Evolutionary conservation across 1,140 invertebrate species (phyloP).

Genomic region (Saccostrea echinata): DNA sequence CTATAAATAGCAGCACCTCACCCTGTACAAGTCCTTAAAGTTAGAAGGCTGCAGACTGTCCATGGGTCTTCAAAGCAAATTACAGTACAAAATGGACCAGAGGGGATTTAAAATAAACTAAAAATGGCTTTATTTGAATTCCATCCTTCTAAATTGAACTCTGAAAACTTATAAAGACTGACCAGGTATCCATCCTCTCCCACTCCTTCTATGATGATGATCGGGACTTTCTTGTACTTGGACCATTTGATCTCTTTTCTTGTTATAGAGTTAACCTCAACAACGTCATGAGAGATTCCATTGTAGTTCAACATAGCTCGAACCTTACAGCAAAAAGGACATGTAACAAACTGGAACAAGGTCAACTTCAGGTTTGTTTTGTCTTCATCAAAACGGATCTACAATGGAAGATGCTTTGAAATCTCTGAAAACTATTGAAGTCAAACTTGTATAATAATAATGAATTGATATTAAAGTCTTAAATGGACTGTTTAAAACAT

Average conservation of each 20-base stretch:
- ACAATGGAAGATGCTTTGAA: neutral
- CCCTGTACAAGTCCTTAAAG: too few relatives aligned
- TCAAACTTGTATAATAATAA: too few relatives aligned
- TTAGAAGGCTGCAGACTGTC: too few relatives aligned
- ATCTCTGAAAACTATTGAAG: too few relatives aligned
- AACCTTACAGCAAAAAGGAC: slow-evolving; percentile 99
- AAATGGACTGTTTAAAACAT: too few relatives aligned
- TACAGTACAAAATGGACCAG: too few relatives aligned
- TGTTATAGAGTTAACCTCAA: slow-evolving; percentile 97
- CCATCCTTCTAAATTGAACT: neutral
- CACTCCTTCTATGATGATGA: slow-evolving; percentile 89
- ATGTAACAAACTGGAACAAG: slow-evolving; percentile 97
- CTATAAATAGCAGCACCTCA: too few relatives aligned
- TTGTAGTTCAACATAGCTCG: slow-evolving; percentile 95
- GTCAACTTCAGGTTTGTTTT: slow-evolving; percentile 88
- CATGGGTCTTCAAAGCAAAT: too few relatives aligned
- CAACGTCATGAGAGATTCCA: slow-evolving; percentile 96
- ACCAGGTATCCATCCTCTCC: slow-evolving; percentile 81
- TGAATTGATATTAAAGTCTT: too few relatives aligned
- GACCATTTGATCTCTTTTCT: slow-evolving; percentile 96
- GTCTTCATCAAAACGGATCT: slow-evolving; percentile 24
- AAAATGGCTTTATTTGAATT: neutral
- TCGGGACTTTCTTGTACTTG: slow-evolving; percentile 96
- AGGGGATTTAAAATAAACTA: too few relatives aligned
- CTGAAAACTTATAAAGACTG: neutral